A percentile compares a stretch with the other conserved stretches of the same genome.
Conservation (phyloP, 1,140 invertebrate genomes). For the Conus ventricosus region DNA sequence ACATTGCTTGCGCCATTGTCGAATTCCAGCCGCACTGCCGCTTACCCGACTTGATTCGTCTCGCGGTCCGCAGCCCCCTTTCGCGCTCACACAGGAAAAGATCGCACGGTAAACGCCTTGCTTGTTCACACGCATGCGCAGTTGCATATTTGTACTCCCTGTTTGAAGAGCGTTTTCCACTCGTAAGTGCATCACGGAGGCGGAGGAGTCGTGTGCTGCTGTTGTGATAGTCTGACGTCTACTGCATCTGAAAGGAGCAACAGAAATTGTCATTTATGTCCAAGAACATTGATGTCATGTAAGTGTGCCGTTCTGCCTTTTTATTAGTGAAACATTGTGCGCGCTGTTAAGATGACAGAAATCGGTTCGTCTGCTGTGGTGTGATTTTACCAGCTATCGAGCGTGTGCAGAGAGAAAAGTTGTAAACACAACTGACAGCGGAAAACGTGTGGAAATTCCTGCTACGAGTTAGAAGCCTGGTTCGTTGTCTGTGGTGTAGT, state of each 20-base stretch:
- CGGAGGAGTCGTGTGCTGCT: neutral
- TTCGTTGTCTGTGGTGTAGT: neutral
- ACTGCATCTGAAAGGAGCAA: neutral
- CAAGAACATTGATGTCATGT: too few species aligned
- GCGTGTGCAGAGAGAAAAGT: neutral
- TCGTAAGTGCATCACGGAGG: neutral
- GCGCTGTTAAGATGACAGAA: neutral
- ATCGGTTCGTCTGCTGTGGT: neutral
- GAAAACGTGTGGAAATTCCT: neutral
- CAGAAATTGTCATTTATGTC: neutral
- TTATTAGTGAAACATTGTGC: too few species aligned
- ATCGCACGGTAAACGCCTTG: slow-evolving; percentile 21
- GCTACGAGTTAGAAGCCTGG: neutral
- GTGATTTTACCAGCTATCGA: neutral
- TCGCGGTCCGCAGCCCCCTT: neutral
- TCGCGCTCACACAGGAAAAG: slow-evolving; percentile 28
- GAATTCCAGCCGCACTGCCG: too few species aligned
- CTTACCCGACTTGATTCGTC: slow-evolving; percentile 10
- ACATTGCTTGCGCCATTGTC: neutral
- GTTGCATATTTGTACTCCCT: slow-evolving; percentile 13
- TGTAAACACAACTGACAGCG: slow-evolving; percentile 15
- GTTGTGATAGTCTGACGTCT: neutral
- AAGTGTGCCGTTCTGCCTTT: neutral
- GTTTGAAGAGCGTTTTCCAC: neutral
- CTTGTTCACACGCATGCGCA: slow-evolving; percentile 18